Base-by-base conservation (phyloP, 2,888 invertebrate species). In the Erynnis tages region DNA sequence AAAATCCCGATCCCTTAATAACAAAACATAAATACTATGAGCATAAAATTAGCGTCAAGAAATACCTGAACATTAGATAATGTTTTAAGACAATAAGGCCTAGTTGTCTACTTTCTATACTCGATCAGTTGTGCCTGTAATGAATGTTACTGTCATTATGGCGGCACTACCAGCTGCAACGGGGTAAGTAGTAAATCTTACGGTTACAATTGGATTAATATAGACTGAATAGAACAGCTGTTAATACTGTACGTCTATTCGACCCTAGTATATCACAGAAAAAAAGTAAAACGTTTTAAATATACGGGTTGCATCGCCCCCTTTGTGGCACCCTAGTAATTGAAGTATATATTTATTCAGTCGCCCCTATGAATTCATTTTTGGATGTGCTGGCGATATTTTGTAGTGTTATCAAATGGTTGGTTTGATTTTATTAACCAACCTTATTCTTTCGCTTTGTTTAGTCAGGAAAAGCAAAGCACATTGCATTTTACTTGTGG, bases 111-210 rank as follows among this genome's bases (percentile, higher is more conserved):
- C 46, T 46, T 38, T 47, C 38, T 29, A 47, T 37, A 38, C 19
- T 38, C 47, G 19, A 38, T 38, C 29, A 48, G 14, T 8, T 30
- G 23, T 23, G 21, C 37, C 29, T 30, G 47, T 48, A 8, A 30
- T 48, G 17, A 48, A 48, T 48, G 30, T 23, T 16, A 40, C 21
- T 21, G 19, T 13, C 7, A 11, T 16, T 17, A 13, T 7, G 14
- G n/a, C n/a, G 23, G 34, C 25, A 23, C 10, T 16, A 21, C 14
- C 32, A 8, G 10, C 11, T 30, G n/a, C 40, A 30, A 40, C 25
- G 40, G 32, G 16, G 16, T 32, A 32, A 48, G 45, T 34, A 34
- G 34, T 21, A 16, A 45, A 34, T 32, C 13, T 29, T 38, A 48
- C 29, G 21, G 47, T 38, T 48, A 48, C 19, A 14, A 5, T 17